Evolutionary conservation across 2,113 vertebrate species (phyloP).

Genomic region (Rutilus rutilus): DNA sequence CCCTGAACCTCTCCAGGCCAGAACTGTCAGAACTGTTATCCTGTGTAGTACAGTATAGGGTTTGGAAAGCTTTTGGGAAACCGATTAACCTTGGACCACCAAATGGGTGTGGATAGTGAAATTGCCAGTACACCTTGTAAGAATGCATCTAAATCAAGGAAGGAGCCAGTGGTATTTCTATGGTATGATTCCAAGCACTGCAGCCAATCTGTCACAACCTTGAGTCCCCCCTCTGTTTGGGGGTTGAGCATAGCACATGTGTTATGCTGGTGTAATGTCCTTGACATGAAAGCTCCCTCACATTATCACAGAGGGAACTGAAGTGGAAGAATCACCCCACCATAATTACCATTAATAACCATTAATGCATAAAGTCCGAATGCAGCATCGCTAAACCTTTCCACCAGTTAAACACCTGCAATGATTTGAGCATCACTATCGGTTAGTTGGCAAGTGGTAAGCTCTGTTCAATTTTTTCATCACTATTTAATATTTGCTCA

Average conservation of each 20-base stretch:
- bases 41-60: conserved; percentile 5
- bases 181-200: not conserved
- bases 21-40: not conserved
- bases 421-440: conserved; percentile 4
- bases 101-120: not conserved
- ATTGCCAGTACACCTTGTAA: conserved; percentile 7
- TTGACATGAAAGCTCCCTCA: conserved; percentile 46
- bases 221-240: not conserved
- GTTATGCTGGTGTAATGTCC: conserved; percentile 46
- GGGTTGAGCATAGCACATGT: conserved; percentile 16
- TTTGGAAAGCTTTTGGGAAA: conserved; percentile 29
- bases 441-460: conserved; percentile 13
- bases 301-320: conserved; percentile 24
- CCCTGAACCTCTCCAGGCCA: not conserved
- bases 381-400: conserved; percentile 41
- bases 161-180: not conserved
- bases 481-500: not conserved
- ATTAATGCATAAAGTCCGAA: conserved; percentile 46
- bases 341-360: conserved; percentile 54
- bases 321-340: conserved; percentile 33
- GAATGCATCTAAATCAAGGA: not conserved
- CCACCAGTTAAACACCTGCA: conserved; percentile 22
- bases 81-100: not conserved
- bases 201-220: conserved; percentile 18
- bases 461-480: conserved; percentile 15